phyloP scores from a whole-genome alignment of 2,888 invertebrate genomes.

The Dryobotodes eremita region DNA sequence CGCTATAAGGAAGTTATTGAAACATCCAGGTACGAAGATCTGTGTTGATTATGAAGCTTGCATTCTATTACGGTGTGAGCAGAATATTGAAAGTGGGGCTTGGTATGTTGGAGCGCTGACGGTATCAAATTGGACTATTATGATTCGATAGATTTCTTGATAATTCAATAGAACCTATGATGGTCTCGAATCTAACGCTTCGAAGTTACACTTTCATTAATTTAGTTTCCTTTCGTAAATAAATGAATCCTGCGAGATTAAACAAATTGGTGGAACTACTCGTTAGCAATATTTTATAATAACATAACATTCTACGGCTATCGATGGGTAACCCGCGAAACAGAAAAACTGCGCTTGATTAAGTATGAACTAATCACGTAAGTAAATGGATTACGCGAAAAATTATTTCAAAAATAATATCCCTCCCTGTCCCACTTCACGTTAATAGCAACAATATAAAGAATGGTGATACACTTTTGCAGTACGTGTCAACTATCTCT shows the following conservation, averaged over 20 bases:
- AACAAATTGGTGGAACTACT: neutral
- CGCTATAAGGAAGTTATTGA: conserved; percentile 65
- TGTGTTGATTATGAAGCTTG: conserved; percentile 39
- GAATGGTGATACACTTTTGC: neutral
- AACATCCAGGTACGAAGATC: conserved; percentile 54
- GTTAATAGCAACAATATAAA: neutral
- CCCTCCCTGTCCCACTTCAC: too few species aligned
- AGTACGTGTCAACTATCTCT: neutral
- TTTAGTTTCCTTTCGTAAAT: neutral
- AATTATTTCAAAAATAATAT: too few species aligned
- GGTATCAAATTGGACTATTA: neutral
- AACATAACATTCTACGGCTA: neutral
- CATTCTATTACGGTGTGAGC: conserved; percentile 26
- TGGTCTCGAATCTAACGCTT: neutral
- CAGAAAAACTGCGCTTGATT: neutral
- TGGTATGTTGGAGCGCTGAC: neutral
- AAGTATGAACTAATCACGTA: neutral
- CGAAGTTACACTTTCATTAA: neutral
- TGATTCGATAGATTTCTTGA: neutral
- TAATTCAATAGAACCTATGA: too few species aligned
- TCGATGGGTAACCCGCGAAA: neutral
- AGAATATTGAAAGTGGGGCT: conserved; percentile 32
- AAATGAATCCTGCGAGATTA: neutral
- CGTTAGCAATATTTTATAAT: neutral
- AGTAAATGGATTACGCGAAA: too few species aligned